Base-by-base conservation (phyloP, 2,797 vertebrate genomes). In the Diplodus sargus region DNA sequence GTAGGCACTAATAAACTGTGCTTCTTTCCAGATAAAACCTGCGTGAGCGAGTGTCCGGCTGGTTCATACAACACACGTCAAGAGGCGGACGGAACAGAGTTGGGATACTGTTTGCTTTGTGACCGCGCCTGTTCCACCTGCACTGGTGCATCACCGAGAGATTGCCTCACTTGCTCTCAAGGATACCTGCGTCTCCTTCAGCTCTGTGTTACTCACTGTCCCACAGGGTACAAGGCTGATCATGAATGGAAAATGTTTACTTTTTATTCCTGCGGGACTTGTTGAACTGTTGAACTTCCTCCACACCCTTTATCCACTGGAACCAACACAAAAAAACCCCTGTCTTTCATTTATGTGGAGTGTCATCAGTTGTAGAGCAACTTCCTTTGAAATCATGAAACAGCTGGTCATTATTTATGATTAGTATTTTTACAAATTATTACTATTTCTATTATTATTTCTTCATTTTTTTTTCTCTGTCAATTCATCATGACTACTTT, bases 121-220 rank as follows among this genome's bases (percentile, higher is more conserved):
- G 93, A 95, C 81, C 92, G 86, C 10, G 81, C 94, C 59, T 96
- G 96, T 39, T 78, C 92, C 73, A 89, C 93, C 56, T 96, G 96
- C 77, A 85, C 76, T 0, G 95, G 94, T 9, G 85, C 91, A 1
- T 96, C 94, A 0, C 82, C 93, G 0, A 93, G 92, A 87, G 94
- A 96, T 75, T 96, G 95, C 60, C 84, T 93, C 45, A 87, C 92
- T 4, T 96, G 95, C 80, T 90, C 94, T 47, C 23, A 86, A 4
- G 94, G 93, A 66, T 92, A 93, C 83, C 90, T 96, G 66, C 93
- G 56, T 51, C 89, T 96, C 28, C 92, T 94, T 67, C 90, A 95
- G 22, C 93, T 95, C 57, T 95, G 95, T 18, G 89, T 96, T 64
- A 87, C 85, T 14, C 93, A 95, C 70, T 96, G 96, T 85, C 95